Evolutionary conservation across 2,113 vertebrate species (phyloP).

Genomic region (Prunella himalayana): DNA sequence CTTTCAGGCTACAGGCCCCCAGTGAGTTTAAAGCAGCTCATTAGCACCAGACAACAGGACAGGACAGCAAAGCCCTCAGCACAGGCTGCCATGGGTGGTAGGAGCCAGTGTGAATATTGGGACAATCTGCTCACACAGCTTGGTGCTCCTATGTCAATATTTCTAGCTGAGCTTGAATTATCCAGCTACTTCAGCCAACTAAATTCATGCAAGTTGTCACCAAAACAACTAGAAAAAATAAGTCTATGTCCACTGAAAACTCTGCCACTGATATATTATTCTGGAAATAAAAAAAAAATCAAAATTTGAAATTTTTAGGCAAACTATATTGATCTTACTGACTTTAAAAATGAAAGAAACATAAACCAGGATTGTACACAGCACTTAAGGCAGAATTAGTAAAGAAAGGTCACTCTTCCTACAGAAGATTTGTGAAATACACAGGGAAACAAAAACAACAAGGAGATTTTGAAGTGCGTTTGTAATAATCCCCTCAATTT

Average conservation of each 20-base stretch:
- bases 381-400: not conserved
- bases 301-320: not conserved
- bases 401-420: not conserved
- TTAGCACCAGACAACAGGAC: not conserved
- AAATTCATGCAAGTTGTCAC: not conserved
- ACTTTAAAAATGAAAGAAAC: not conserved
- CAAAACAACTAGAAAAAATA: not conserved
- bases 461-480: not conserved
- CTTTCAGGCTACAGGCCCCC: not conserved
- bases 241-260: not conserved
- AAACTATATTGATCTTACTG: not conserved
- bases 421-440: not conserved
- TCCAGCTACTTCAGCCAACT: not conserved
- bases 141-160: not conserved
- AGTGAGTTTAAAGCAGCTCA: not conserved
- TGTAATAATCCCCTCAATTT: not conserved
- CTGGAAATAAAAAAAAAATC: not conserved
- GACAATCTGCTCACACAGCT: not conserved
- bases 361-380: not conserved
- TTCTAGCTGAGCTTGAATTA: not conserved
- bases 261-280: not conserved
- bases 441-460: not conserved
- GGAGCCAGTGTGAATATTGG: not conserved
- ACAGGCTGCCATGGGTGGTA: not conserved
- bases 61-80: slow-evolving; percentile 1